Conservation (phyloP, 1,140 invertebrate genomes). For the Neotoxoptera formosana region DNA sequence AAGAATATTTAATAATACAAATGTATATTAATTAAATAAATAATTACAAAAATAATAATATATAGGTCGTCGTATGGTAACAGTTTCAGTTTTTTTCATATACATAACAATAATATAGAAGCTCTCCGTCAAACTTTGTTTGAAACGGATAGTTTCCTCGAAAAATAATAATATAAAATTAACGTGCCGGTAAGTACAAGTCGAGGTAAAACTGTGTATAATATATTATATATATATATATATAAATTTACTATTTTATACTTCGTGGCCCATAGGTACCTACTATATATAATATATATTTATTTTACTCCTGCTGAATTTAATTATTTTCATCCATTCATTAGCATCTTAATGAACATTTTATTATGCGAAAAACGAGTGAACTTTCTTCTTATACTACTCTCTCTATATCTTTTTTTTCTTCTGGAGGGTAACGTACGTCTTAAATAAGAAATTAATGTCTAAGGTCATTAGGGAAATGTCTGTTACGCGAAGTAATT, state of each 20-base stretch:
- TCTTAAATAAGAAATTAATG: slow-evolving; percentile 46
- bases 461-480: background rate
- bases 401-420: background rate
- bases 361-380: slow-evolving; percentile 26
- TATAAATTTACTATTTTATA: background rate
- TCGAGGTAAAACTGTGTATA: background rate
- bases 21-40: too few relatives aligned
- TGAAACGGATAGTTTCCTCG: background rate
- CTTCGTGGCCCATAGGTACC: background rate
- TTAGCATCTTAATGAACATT: slow-evolving; percentile 46
- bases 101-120: background rate
- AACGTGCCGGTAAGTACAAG: background rate
- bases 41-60: too few relatives aligned
- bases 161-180: background rate
- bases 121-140: background rate
- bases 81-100: background rate
- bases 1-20: too few relatives aligned
- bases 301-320: background rate
- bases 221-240: background rate
- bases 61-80: background rate
- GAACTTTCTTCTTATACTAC: slow-evolving; percentile 14
- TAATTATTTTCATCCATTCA: slow-evolving; percentile 39
- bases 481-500: slow-evolving; percentile 30
- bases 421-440: background rate
- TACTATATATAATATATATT: background rate